A percentile compares a stretch with the other conserved stretches of the same genome.
phyloP scores from a whole-genome alignment of 2,888 invertebrate genomes.

The Theretra japonica region DNA sequence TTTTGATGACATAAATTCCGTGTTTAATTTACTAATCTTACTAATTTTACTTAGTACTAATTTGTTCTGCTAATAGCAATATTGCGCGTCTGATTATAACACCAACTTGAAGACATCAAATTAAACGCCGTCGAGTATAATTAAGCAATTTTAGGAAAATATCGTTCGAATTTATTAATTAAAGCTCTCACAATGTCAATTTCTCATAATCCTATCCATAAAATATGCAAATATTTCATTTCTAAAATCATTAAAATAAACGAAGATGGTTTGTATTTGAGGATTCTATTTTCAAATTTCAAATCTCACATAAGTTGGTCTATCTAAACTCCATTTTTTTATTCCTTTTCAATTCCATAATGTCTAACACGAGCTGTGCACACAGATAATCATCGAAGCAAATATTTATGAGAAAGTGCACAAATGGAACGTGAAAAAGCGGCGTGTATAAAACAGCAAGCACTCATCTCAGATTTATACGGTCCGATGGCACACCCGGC shows the following conservation, averaged over 20 bases:
- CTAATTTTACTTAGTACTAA: not conserved
- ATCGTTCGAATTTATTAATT: not conserved
- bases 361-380: not conserved
- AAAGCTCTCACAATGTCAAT: not conserved
- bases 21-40: slow-evolving; percentile 1
- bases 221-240: not conserved
- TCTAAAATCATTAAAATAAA: not conserved
- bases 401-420: not conserved
- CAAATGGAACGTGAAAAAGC: not conserved
- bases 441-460: slow-evolving; percentile 13
- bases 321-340: no score
- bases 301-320: no score
- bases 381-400: not conserved
- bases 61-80: slow-evolving; percentile 3
- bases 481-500: slow-evolving; percentile 13
- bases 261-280: no score
- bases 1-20: not conserved
- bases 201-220: not conserved
- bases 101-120: not conserved
- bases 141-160: not conserved
- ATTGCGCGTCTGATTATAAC: not conserved
- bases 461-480: slow-evolving; percentile 28
- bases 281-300: no score
- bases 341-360: no score
- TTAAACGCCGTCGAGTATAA: not conserved